These are phyloP conservation scores for Catharus minimus DNA, from an alignment of 2,113 vertebrate genomes.

Conservation along the genomic window DNA sequence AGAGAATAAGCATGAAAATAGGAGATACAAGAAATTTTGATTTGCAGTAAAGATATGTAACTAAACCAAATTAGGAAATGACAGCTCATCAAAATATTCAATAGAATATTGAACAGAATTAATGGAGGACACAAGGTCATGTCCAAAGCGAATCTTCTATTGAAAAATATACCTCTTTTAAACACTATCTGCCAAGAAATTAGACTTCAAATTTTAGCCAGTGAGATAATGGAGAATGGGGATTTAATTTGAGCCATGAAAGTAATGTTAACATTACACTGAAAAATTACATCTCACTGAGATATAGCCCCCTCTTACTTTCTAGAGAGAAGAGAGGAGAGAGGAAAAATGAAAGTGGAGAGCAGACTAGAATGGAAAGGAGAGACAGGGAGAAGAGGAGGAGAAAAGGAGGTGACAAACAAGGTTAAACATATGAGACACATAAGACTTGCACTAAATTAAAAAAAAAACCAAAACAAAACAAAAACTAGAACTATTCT, in stretches of 20 bases:
- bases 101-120: not conserved
- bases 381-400: not conserved
- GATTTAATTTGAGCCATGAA: not conserved
- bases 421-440: not conserved
- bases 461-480: not conserved
- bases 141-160: not conserved
- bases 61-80: conserved; percentile 46
- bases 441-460: not conserved
- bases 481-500: not conserved
- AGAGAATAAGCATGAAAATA: conserved; percentile 61
- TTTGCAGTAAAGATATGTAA: conserved; percentile 17
- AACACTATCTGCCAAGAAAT: conserved; percentile 33
- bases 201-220: conserved; percentile 63
- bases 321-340: not conserved
- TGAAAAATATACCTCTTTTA: not conserved
- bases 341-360: not conserved
- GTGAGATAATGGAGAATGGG: conserved; percentile 23
- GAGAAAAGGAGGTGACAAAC: not conserved
- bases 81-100: conserved; percentile 47
- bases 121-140: not conserved
- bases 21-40: conserved; percentile 33
- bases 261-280: not conserved
- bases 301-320: not conserved
- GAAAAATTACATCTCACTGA: not conserved
- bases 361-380: not conserved